phyloP scores from a whole-genome alignment of 2,888 invertebrate species.

The Polydrusus pterygomalis region DNA sequence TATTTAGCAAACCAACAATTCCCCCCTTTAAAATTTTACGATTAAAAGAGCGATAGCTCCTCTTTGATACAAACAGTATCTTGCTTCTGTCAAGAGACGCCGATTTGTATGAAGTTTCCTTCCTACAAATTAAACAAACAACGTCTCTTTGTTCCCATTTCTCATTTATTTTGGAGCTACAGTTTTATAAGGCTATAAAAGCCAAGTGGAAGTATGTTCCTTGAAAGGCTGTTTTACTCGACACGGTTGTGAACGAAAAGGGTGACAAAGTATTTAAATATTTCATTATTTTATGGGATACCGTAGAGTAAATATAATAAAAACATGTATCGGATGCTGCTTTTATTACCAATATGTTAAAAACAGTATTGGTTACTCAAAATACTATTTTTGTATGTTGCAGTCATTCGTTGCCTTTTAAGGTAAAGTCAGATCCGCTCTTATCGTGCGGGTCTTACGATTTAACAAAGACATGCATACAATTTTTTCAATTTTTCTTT shows the following conservation, averaged over 20 bases:
- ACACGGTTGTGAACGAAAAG: slow-evolving; percentile 3
- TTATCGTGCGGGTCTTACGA: too few species aligned
- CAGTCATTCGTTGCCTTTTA: too few species aligned
- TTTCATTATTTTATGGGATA: neutral
- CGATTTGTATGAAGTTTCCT: slow-evolving; percentile 34
- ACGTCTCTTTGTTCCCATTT: slow-evolving; percentile 34
- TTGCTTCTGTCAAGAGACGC: slow-evolving; percentile 27
- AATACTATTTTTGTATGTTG: too few species aligned
- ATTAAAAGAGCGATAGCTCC: slow-evolving; percentile 29
- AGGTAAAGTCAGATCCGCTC: too few species aligned
- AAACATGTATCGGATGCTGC: too few species aligned
- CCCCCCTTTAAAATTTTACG: slow-evolving; percentile 29
- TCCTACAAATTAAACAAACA: slow-evolving; percentile 45
- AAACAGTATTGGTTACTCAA: too few species aligned
- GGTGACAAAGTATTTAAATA: slow-evolving; percentile 12
- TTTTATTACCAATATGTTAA: too few species aligned
- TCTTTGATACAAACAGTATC: slow-evolving; percentile 17
- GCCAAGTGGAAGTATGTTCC: slow-evolving; percentile 29
- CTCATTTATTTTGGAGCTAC: slow-evolving; percentile 30
- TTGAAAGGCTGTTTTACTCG: slow-evolving; percentile 35
- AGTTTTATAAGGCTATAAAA: slow-evolving; percentile 39
- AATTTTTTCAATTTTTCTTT: too few species aligned
- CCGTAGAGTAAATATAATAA: too few species aligned
- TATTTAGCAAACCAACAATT: slow-evolving; percentile 24
- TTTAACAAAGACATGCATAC: too few species aligned